Evolutionary conservation across 2,113 vertebrate genomes (phyloP).

Genomic region (Lucifuga dentata): DNA sequence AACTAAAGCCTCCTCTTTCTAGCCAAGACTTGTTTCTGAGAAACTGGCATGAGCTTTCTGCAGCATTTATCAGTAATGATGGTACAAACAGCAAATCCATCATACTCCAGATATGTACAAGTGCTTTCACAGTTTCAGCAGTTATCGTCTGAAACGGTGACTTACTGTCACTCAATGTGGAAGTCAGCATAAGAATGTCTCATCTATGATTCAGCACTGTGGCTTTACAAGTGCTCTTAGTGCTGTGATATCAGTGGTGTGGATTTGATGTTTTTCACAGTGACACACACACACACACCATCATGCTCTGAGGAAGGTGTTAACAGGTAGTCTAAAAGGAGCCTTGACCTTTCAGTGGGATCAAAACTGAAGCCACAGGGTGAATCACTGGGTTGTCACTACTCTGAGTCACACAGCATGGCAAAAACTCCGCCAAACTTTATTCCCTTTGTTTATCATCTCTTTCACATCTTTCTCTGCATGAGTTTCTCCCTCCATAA

Average conservation of each 20-base stretch:
- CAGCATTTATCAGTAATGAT: constrained; percentile 27
- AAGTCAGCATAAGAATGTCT: constrained; percentile 32
- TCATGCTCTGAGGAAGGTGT: neutral
- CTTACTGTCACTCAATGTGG: constrained; percentile 22
- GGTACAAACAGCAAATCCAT: constrained; percentile 20
- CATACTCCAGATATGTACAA: constrained; percentile 31
- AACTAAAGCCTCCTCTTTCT: neutral
- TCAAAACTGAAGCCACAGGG: constrained; percentile 26
- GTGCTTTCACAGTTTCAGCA: constrained; percentile 33
- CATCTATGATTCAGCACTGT: constrained; percentile 28
- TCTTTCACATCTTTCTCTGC: constrained; percentile 13
- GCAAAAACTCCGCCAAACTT: constrained; percentile 44
- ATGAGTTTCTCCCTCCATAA: constrained; percentile 10
- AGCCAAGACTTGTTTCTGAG: neutral
- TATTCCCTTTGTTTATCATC: constrained; percentile 33
- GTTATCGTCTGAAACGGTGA: constrained; percentile 38
- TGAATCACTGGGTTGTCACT: constrained; percentile 37
- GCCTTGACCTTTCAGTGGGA: constrained; percentile 59
- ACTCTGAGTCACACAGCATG: constrained; percentile 26
- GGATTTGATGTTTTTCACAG: constrained; percentile 34
- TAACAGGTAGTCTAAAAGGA: constrained; percentile 43
- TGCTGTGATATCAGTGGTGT: constrained; percentile 10
- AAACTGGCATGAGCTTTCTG: constrained; percentile 16
- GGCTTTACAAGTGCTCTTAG: constrained; percentile 18
- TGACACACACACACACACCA: neutral